Base-by-base conservation (phyloP, 2,113 vertebrate species). In the Equus quagga region DNA sequence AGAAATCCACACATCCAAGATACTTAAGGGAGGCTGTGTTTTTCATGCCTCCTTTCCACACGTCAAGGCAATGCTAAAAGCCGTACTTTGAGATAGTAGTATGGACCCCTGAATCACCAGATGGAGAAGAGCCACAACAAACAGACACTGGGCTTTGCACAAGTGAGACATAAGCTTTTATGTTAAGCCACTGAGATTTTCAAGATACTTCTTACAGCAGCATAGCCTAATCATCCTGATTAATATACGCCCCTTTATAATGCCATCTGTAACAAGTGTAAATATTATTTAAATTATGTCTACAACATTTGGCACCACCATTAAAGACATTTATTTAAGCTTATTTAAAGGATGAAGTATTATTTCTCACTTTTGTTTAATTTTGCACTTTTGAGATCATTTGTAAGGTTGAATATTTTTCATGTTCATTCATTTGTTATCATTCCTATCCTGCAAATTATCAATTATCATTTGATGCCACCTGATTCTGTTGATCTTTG, bases 311-410 rank as follows among this genome's bases (percentile, higher is more conserved):
- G 65, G 33, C 41, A 58, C 31, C 31, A 46, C 6, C 31, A 70
- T 78, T 87, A 13, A 88, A 94, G 76, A 82, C 6, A 49, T 51
- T 36, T 58, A 58, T 62, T 80, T 87, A 87, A 83, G 58, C 36
- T 70, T 79, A 89, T 72, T 44, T 83, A 78, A 69, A 2, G 11
- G n/a, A 49, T 44, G 21, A 84, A 86, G 19, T 54, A 15, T 67
- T 80, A 70, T 84, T 95, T 49, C 10, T 33, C 44, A 86, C 21
- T 80, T 92, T 80, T 72, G 36, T 31, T 85, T 93, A 95, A 54
- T 62, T 70, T 76, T 95, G 15, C 36, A 86, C 36, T 69, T 87
- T 26, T 67, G 36, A 90, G 86, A 58, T 90, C 10, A 46, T 91
- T 64, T 82, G 41, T 62, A n/a, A 93, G 51, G 24, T 41, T 49